Evolutionary conservation across 2,113 vertebrate genomes (phyloP), one percentile per base, ranked within the genome.

Genomic region (Microtus richardsoni): DNA sequence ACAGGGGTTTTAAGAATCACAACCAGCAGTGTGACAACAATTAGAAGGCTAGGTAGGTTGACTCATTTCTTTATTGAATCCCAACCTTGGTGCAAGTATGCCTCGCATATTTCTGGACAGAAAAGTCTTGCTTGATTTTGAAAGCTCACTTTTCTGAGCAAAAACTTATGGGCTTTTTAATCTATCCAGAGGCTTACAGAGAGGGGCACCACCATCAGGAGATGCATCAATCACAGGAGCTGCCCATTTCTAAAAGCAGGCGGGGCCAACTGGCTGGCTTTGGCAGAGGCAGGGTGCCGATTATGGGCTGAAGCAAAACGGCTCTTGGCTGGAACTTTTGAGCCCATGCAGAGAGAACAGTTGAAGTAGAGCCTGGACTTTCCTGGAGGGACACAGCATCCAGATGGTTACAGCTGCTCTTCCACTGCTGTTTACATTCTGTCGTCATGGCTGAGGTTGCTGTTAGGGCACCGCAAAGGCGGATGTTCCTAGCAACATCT

Each of bases 361-460:
- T 88, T 84, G 28, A 93, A 75, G 71, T 9, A 74, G 44, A 91
- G 70, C 30, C 70, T 77, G 19, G 22, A n/a, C 73, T 94, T 91
- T 73, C 66, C 83, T 84, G 24, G 21, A 84, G 36, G 8, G 64
- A 2, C 1, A 28, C 36, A n/a, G 3, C 6, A 93, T 41, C 78
- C 84, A 93, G 60, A 93, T 78, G 52, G 52, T 52, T 88, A 73
- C 52, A 94, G 96, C 90, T 95, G 90, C 33, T 86, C 14, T 89
- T 10, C 22, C 82, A 30, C 36, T 89, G 66, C 60, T 88, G 10
- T 94, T 96, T 93, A 60, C 52, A 83, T 66, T 92, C 30, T 95
- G 83, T 91, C 78, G 84, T 88, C 66, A 33, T 89, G 94, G 60
- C n/a, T 75, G 77, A 33, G 11, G 78, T 49, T 89, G 70, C 39